Evolutionary conservation across 1,140 invertebrate genomes (phyloP).

Genomic region (Manduca sexta): DNA sequence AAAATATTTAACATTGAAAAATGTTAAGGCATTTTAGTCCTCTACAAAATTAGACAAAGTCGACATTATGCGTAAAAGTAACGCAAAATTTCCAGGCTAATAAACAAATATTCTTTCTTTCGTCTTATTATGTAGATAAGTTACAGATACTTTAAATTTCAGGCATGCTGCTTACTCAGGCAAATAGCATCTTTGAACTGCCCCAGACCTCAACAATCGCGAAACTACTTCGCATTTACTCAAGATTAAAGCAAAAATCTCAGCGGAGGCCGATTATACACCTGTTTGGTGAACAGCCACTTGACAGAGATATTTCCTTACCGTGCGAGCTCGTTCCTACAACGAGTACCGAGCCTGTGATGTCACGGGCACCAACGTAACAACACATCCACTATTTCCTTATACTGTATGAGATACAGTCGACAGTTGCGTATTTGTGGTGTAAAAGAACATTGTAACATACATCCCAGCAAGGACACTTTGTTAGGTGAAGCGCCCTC

Average conservation of each 20-base stretch:
- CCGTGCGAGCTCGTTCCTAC: conserved; percentile 1
- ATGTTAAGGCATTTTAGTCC: too few relatives aligned
- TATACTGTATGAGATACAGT: background rate
- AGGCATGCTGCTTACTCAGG: too few relatives aligned
- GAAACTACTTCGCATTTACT: conserved; percentile 3
- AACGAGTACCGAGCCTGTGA: conserved; percentile 6
- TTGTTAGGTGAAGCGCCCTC: conserved; percentile 7
- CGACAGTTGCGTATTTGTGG: background rate
- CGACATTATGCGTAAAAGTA: too few relatives aligned
- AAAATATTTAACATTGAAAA: too few relatives aligned
- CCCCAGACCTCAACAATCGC: too few relatives aligned
- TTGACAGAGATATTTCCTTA: conserved; percentile 10
- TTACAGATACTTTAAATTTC: too few relatives aligned
- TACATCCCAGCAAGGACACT: conserved; percentile 8
- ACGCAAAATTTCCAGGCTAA: too few relatives aligned
- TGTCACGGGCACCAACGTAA: background rate
- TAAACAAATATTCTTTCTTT: too few relatives aligned
- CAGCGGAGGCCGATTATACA: background rate
- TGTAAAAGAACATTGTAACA: background rate
- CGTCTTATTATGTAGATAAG: too few relatives aligned
- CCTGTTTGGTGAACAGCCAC: conserved; percentile 2
- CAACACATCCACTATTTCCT: background rate
- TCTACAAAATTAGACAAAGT: too few relatives aligned
- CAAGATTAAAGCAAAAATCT: background rate
- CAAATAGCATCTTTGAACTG: too few relatives aligned